Base-by-base conservation (phyloP, 2,797 vertebrate species). In the Oreonectes daqikongensis region DNA sequence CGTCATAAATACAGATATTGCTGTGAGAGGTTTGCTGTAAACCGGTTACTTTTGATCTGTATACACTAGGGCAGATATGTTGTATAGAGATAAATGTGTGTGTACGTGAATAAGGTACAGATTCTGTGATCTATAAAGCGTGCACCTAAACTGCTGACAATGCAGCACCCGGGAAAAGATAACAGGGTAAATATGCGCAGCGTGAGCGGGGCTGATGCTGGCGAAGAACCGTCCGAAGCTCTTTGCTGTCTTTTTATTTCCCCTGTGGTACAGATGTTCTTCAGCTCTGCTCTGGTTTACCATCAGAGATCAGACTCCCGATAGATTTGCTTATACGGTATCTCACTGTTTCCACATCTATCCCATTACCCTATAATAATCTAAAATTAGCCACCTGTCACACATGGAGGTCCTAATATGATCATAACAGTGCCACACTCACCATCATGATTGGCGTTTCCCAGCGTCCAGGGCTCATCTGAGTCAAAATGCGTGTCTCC, bases 401-500 rank as follows among this genome's bases (percentile, higher is more conserved):
- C 32, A 6, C 32, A 32, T 32, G 32, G 32, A 32, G 6, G 32
- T n/a, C 8, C 7, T 22, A 3, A n/a, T n/a, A 22, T 53, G 26
- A 17, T 60, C 30, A 20, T 7, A 48, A 9, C 35, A 24, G 4
- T 42, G 12, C 4, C 12, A 68, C 12, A 69, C 81, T 92, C 90
- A 96, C 96, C 97, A 68, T 99, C 96, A 17, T 98, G 95, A 85
- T 99, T 98, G 82, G 95, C 93, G 76, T 96, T 98, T 78, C 96
- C 96, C 77, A 99, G 90, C 0, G 97, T 99, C 97, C 97, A 99
- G 0, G 97, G 97, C 79, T 99, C 97, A 2, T 99, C 97, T 0
- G 95, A 97, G 89, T 99, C 97, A 1, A 99, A 99, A 87, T 99
- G 97, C 17, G 97, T 99, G 87, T 99, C 97, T 75, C 97, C 97